Percentiles rank a stretch among this genome's conserved stretches.
Evolutionary conservation across 2,888 invertebrate species (phyloP).

Genomic region (Drosophila setosimentum): DNA sequence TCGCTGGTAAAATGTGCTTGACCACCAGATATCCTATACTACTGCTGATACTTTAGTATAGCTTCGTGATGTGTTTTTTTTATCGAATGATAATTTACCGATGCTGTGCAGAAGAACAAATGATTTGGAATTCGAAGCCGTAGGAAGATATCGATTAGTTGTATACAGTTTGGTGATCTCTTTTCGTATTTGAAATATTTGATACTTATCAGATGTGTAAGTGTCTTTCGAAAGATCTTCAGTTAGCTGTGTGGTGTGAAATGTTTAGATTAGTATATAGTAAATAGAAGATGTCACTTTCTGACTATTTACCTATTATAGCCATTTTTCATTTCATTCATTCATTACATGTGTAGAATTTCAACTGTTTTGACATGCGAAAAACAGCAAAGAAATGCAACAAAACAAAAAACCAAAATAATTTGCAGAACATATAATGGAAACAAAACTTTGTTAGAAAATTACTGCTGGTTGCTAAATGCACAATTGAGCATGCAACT

Average conservation of each 20-base stretch:
- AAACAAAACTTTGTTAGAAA: slow-evolving; percentile 31
- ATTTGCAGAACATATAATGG: slow-evolving; percentile 33
- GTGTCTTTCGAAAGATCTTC: background rate
- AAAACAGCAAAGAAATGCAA: slow-evolving; percentile 7
- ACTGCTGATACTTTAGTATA: background rate
- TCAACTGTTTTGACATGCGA: background rate
- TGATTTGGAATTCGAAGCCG: background rate
- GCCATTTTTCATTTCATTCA: no score
- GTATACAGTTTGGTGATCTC: background rate
- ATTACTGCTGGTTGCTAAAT: slow-evolving; percentile 18
- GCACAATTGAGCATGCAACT: slow-evolving; percentile 36
- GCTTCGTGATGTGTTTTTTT: background rate
- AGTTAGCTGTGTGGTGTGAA: background rate
- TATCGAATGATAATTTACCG: background rate
- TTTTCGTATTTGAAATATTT: background rate
- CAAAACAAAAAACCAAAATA: slow-evolving; percentile 4
- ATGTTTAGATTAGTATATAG: background rate
- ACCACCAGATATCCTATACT: slow-evolving; percentile 3
- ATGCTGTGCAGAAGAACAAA: background rate
- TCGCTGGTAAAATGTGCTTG: background rate
- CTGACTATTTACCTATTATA: background rate
- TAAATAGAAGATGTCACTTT: background rate
- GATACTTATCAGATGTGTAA: background rate
- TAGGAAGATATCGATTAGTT: background rate
- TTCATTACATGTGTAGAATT: background rate